Conservation (phyloP, 1,140 invertebrate species). For the Drosophila guanche region DNA sequence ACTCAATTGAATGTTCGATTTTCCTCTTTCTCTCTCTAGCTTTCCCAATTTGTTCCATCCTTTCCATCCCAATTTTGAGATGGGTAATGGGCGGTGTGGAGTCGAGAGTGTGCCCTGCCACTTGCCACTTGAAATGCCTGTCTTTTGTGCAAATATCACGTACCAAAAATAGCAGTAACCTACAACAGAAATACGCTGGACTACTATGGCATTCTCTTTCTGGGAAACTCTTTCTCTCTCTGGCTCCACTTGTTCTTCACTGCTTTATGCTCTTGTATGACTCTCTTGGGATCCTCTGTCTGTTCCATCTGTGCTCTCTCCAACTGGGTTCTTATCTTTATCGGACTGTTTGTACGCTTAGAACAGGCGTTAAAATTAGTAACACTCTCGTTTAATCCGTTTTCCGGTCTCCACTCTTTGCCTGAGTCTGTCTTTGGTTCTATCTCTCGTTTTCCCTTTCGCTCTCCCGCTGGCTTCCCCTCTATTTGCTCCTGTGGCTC, state of each 20-base stretch:
- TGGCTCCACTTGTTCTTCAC: too few species aligned
- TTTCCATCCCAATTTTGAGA: not conserved
- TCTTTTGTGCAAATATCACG: slow-evolving; percentile 68
- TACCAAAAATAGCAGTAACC: slow-evolving; percentile 36
- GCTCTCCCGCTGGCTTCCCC: not conserved
- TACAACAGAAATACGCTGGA: slow-evolving; percentile 9
- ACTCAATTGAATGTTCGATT: slow-evolving; percentile 40
- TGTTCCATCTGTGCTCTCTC: not conserved
- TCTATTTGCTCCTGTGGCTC: not conserved
- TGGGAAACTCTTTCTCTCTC: not conserved
- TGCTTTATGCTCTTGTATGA: not conserved
- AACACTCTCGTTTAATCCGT: slow-evolving; percentile 65
- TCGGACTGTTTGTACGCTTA: slow-evolving; percentile 24
- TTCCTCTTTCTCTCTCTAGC: not conserved
- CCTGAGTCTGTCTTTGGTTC: slow-evolving; percentile 11
- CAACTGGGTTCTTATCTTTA: slow-evolving; percentile 2
- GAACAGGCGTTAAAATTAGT: slow-evolving; percentile 57
- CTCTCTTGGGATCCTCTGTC: slow-evolving; percentile 2
- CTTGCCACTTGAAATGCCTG: slow-evolving; percentile 57
- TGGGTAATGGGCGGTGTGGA: not conserved
- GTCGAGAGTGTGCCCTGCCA: slow-evolving; percentile 16
- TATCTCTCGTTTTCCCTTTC: slow-evolving; percentile 13
- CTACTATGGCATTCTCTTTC: slow-evolving; percentile 26
- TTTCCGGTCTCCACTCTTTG: slow-evolving; percentile 26
- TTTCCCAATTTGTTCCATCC: too few species aligned